Conservation (phyloP, 2,888 invertebrate species). For the Hydrotaea diabolus region DNA sequence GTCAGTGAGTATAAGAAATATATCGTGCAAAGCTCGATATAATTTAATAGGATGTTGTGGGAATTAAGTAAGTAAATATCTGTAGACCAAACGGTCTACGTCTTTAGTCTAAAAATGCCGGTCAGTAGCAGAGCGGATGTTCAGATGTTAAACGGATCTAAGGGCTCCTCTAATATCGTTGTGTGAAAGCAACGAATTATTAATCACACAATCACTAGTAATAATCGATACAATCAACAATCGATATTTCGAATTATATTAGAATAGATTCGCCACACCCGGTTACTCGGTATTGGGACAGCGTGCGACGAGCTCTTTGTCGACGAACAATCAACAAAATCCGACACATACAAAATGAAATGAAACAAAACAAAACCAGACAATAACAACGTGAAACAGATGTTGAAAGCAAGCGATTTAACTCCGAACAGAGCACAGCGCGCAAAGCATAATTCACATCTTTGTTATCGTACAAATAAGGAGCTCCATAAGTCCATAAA, state of each 20-base stretch:
- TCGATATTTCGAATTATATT: neutral
- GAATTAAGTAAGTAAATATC: no score
- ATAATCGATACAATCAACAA: neutral
- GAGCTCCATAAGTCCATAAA: neutral
- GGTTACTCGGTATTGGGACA: neutral
- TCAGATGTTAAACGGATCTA: no score
- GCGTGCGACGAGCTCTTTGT: neutral
- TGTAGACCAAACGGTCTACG: no score
- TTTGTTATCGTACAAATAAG: constrained; percentile 14
- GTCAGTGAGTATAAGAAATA: no score
- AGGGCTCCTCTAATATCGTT: no score
- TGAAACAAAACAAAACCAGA: neutral
- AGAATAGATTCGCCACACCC: constrained; percentile 15
- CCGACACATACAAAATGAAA: neutral
- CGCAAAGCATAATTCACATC: constrained; percentile 18
- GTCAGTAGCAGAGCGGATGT: no score
- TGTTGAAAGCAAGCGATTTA: neutral
- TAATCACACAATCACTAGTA: neutral
- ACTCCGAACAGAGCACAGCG: neutral
- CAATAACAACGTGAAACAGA: neutral
- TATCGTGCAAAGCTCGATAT: no score
- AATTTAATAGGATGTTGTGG: no score
- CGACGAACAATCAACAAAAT: neutral
- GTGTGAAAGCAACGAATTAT: neutral
- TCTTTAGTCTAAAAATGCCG: no score